These are phyloP conservation scores for Eupithecia tripunctaria DNA, from an alignment of 2,888 invertebrate genomes.

Conservation along the genomic window DNA sequence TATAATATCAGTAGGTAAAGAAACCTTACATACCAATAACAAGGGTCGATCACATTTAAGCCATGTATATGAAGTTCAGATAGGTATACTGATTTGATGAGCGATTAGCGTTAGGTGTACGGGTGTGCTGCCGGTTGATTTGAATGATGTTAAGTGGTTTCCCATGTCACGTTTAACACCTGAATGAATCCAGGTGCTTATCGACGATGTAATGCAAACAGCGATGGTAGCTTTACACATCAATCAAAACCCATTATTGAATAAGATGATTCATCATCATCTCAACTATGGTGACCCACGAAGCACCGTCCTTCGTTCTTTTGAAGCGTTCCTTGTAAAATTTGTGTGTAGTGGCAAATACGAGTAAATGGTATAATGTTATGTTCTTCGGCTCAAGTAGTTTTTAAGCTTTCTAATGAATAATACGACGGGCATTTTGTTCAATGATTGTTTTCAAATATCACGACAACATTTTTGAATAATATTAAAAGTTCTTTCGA, in stretches of 20 bases:
- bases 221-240: conserved; percentile 2
- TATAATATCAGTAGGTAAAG: no score
- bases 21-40: no score
- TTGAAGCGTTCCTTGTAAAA: not conserved
- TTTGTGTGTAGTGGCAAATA: not conserved
- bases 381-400: not conserved
- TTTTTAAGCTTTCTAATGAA: not conserved
- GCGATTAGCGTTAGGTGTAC: not conserved
- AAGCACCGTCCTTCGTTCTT: no score
- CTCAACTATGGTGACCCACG: not conserved
- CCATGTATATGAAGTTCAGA: not conserved
- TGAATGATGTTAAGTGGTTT: conserved; percentile 36
- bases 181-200: conserved; percentile 21
- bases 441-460: not conserved
- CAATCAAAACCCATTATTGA: conserved; percentile 9
- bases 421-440: not conserved
- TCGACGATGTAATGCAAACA: conserved; percentile 1
- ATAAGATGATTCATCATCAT: not conserved
- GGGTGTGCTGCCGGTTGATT: conserved; percentile 29
- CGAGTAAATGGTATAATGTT: not conserved
- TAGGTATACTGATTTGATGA: not conserved
- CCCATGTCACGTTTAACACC: conserved; percentile 30
- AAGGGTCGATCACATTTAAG: not conserved
- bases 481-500: conserved; percentile 21
- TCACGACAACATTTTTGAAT: not conserved